Evolutionary conservation across 2,113 vertebrate genomes (phyloP).

Genomic region (Mellivora capensis): DNA sequence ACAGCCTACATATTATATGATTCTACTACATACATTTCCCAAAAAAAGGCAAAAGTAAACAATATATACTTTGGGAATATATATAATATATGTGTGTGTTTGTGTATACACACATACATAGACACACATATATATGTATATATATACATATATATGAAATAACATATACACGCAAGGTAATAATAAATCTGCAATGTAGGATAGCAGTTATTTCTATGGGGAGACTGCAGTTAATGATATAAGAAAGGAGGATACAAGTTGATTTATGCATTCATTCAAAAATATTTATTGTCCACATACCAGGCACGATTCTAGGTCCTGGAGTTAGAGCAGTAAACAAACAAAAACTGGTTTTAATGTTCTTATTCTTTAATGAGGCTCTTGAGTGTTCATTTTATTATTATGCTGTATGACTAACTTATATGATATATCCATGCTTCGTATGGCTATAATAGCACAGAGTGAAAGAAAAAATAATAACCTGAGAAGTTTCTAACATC

Average conservation of each 20-base stretch:
- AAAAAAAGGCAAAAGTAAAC: not conserved
- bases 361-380: not conserved
- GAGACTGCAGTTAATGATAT: not conserved
- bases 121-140: too few species aligned
- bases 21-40: not conserved
- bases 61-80: not conserved
- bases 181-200: not conserved
- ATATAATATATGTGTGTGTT: not conserved
- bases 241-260: not conserved
- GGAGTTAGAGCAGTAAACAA: not conserved
- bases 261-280: not conserved
- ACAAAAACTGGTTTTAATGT: not conserved
- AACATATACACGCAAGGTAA: not conserved
- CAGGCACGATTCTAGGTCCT: not conserved
- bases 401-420: not conserved
- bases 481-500: not conserved
- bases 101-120: too few species aligned
- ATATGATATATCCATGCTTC: not conserved
- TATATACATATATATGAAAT: not conserved
- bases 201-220: not conserved
- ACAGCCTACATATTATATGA: not conserved
- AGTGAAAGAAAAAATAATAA: not conserved
- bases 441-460: not conserved
- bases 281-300: not conserved
- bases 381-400: not conserved